phyloP scores from a whole-genome alignment of 2,888 invertebrate species.

The Tetramorium bicarinatum region DNA sequence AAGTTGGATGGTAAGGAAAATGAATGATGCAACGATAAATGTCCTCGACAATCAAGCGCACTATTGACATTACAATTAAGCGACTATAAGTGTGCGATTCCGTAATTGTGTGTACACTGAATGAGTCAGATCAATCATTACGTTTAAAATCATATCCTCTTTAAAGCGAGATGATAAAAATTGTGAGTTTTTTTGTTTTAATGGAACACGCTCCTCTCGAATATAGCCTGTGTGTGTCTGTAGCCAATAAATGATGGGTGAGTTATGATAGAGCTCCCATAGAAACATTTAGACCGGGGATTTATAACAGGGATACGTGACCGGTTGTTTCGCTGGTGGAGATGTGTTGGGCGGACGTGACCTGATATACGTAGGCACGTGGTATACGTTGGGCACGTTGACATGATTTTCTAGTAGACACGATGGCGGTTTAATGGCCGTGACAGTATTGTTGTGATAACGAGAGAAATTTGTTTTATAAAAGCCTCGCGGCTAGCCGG shows the following conservation, averaged over 20 bases:
- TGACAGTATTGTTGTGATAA: constrained; percentile 43
- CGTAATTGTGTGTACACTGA: not conserved
- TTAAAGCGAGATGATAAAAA: not conserved
- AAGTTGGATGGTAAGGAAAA: not conserved
- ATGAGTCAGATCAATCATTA: not conserved
- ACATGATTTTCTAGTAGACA: constrained; percentile 29
- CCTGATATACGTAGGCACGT: not conserved
- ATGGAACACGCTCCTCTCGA: not conserved
- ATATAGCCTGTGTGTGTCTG: not conserved
- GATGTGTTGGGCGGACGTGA: constrained; percentile 25
- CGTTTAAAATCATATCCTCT: not conserved
- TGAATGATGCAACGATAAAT: not conserved
- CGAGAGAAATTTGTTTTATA: constrained; percentile 34
- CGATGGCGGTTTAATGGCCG: constrained; percentile 20
- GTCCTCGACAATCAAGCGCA: not conserved
- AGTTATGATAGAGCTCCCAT: not conserved
- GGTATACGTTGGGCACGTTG: constrained; percentile 3
- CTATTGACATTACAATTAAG: constrained; percentile 23
- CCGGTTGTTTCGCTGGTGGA: constrained; percentile 2
- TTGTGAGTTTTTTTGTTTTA: not conserved
- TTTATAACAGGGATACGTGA: not conserved
- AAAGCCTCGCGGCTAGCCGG: not conserved
- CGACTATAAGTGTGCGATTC: not conserved
- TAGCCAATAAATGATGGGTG: not conserved
- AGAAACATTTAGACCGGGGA: not conserved